Evolutionary conservation across 2,797 vertebrate genomes (phyloP).

Genomic region (Hydrocynus forskahlii): DNA sequence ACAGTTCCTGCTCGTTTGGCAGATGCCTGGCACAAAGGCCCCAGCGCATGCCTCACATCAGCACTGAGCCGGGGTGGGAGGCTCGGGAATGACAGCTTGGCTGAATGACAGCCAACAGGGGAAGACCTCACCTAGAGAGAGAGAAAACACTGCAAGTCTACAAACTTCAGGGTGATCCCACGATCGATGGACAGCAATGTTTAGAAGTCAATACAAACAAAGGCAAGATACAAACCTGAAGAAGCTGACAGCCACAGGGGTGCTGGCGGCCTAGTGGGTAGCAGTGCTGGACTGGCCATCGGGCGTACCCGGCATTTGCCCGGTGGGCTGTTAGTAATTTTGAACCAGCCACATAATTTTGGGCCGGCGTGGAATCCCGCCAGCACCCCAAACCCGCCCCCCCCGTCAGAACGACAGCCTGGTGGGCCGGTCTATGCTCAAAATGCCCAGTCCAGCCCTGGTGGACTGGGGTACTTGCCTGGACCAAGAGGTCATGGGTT

Average conservation of each 20-base stretch:
- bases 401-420: too few relatives aligned
- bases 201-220: neutral
- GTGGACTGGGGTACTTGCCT: too few relatives aligned
- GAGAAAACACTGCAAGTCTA: slow-evolving; percentile 17
- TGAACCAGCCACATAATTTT: too few relatives aligned
- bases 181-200: neutral
- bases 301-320: too few relatives aligned
- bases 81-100: slow-evolving; percentile 73
- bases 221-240: neutral
- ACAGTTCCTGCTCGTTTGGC: slow-evolving; percentile 59
- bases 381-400: too few relatives aligned
- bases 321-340: too few relatives aligned
- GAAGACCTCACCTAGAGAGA: slow-evolving; percentile 32
- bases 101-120: slow-evolving; percentile 70
- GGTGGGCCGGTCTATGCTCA: too few relatives aligned
- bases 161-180: slow-evolving; percentile 7
- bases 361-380: too few relatives aligned
- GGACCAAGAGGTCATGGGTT: too few relatives aligned
- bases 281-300: too few relatives aligned
- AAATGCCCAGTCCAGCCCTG: too few relatives aligned
- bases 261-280: too few relatives aligned
- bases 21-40: slow-evolving; percentile 62
- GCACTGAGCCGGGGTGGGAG: slow-evolving; percentile 62
- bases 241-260: neutral
- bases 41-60: slow-evolving; percentile 64